phyloP scores from a whole-genome alignment of 2,113 vertebrate species.

The Oreotrochilus melanogaster region DNA sequence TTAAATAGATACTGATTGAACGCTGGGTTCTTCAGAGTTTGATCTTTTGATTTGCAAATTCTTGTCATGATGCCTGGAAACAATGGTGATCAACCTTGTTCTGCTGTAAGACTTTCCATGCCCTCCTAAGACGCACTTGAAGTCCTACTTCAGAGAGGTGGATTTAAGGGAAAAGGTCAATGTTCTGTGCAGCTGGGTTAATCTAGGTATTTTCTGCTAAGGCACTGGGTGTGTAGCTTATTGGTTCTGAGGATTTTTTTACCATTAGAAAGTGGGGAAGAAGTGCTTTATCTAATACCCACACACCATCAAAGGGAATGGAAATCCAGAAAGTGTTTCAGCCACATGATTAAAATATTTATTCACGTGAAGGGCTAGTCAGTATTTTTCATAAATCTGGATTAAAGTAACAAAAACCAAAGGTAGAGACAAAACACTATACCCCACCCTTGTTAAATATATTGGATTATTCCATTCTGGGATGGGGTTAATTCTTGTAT shows the following conservation, averaged over 20 bases:
- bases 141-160: background rate
- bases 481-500: background rate
- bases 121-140: background rate
- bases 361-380: background rate
- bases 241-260: background rate
- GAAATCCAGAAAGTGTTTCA: background rate
- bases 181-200: fast-evolving
- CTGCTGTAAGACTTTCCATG: background rate
- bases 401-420: conserved; percentile 23
- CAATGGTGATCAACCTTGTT: background rate
- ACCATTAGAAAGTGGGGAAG: background rate
- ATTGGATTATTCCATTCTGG: background rate
- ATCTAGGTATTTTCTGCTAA: fast-evolving
- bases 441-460: background rate
- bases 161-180: background rate
- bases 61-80: background rate
- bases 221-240: background rate
- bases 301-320: background rate
- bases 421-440: conserved; percentile 13
- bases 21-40: background rate
- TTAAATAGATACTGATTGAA: background rate
- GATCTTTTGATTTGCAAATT: background rate
- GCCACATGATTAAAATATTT: background rate
- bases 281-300: background rate
- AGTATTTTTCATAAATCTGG: conserved; percentile 5